Evolutionary conservation across 2,888 invertebrate species (phyloP).

Genomic region (Eustalomyia histrio): DNA sequence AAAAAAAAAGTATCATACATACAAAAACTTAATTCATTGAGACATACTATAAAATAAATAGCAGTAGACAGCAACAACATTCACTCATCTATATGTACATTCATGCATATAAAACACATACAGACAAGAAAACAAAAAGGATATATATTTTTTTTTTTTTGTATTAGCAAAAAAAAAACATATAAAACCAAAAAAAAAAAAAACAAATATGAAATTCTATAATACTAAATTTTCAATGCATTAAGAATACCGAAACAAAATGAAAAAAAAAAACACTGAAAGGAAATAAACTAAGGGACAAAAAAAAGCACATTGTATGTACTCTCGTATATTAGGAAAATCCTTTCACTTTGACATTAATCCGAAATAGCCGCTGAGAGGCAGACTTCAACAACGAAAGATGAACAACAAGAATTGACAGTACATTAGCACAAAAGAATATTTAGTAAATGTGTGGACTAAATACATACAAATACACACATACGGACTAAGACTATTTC

Average conservation of each 20-base stretch:
- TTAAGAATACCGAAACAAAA: slow-evolving; percentile 11
- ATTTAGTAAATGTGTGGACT: neutral
- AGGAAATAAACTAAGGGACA: slow-evolving; percentile 27
- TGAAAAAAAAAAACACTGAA: neutral
- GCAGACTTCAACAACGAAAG: slow-evolving; percentile 64
- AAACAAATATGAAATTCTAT: slow-evolving; percentile 62
- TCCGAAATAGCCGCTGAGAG: slow-evolving; percentile 65
- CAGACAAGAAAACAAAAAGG: slow-evolving; percentile 30
- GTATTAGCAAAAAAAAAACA: slow-evolving; percentile 50
- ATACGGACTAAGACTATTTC: slow-evolving; percentile 21
- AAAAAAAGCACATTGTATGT: slow-evolving; percentile 46
- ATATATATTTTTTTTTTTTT: slow-evolving; percentile 36
- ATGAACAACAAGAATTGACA: slow-evolving; percentile 63
- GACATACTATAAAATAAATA: slow-evolving; percentile 47
- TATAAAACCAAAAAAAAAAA: slow-evolving; percentile 24
- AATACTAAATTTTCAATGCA: slow-evolving; percentile 42
- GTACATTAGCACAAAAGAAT: slow-evolving; percentile 50
- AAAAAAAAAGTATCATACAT: neutral
- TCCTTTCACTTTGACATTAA: slow-evolving; percentile 68
- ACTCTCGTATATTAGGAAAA: slow-evolving; percentile 55
- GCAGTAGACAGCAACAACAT: slow-evolving; percentile 42
- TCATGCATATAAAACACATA: neutral
- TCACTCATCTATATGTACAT: slow-evolving; percentile 15
- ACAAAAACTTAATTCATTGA: slow-evolving; percentile 42
- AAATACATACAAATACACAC: slow-evolving; percentile 21